These are phyloP conservation scores for Camelus bactrianus DNA, from an alignment of 2,113 vertebrate genomes.

Conservation along the genomic window DNA sequence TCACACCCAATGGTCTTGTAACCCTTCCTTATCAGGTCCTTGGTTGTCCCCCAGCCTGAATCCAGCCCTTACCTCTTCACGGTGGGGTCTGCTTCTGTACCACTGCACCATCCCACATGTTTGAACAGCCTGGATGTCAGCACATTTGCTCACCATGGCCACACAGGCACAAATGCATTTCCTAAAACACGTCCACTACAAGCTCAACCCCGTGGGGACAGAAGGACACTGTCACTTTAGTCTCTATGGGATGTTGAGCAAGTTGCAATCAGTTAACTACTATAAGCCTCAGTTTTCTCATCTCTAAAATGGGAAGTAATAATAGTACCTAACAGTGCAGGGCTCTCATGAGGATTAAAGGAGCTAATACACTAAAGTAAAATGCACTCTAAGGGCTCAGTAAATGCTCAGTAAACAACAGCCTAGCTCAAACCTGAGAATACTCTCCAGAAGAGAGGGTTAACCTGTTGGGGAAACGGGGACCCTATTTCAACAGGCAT, in stretches of 20 bases:
- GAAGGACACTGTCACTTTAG: not conserved
- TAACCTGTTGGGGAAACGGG: not conserved
- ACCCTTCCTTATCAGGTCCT: not conserved
- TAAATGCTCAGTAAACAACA: not conserved
- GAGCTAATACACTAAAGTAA: not conserved
- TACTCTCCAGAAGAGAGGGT: not conserved
- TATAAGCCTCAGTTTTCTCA: not conserved
- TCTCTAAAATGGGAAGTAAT: not conserved
- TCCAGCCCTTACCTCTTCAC: not conserved
- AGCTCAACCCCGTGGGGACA: not conserved
- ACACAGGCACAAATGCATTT: not conserved
- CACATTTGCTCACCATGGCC: not conserved
- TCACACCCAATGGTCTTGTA: not conserved
- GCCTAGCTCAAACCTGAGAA: not conserved
- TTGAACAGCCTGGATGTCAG: not conserved
- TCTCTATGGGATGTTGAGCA: not conserved
- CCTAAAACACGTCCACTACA: not conserved
- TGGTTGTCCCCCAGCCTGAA: rapidly evolving
- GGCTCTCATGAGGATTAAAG: not conserved
- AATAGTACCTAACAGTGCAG: not conserved
- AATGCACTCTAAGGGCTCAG: not conserved
- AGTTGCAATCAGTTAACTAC: not conserved
- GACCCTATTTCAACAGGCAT: not conserved
- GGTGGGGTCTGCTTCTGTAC: not conserved
- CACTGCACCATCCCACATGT: not conserved